phyloP scores from a whole-genome alignment of 2,797 vertebrate genomes.

The Erithacus rubecula region DNA sequence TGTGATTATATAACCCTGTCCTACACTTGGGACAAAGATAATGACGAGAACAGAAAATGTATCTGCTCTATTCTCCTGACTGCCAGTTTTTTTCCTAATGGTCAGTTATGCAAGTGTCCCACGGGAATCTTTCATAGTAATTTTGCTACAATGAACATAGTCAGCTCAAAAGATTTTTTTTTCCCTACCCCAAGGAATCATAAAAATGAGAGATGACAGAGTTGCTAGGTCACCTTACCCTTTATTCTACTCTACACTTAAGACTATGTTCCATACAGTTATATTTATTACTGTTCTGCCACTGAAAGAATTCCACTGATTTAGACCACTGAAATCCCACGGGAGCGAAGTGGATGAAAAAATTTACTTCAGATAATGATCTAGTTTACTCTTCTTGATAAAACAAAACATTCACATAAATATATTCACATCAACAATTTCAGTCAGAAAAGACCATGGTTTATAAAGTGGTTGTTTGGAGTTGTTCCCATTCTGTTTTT shows the following conservation, averaged over 20 bases:
- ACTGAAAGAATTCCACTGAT: neutral
- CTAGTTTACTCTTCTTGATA: neutral
- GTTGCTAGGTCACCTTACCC: slow-evolving; percentile 20
- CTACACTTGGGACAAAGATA: slow-evolving; percentile 16
- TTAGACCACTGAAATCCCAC: neutral
- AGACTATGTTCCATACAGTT: neutral
- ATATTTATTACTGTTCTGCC: neutral
- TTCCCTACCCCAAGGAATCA: neutral
- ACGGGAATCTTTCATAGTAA: neutral
- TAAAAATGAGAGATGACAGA: slow-evolving; percentile 18
- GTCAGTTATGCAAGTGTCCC: slow-evolving; percentile 49
- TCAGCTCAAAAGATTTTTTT: neutral
- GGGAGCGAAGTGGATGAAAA: neutral
- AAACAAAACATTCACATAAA: neutral
- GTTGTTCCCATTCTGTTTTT: neutral
- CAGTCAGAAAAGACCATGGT: neutral
- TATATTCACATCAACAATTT: neutral
- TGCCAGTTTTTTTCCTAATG: slow-evolving; percentile 13
- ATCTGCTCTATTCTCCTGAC: neutral
- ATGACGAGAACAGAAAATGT: slow-evolving; percentile 22
- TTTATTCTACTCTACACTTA: neutral
- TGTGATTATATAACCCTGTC: neutral
- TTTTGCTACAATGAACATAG: neutral
- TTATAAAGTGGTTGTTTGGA: neutral
- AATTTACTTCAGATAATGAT: neutral